Evolutionary conservation across 53 echinoderm and acorn worm genomes (phyloP).

Genomic region (Stichopus horrens): DNA sequence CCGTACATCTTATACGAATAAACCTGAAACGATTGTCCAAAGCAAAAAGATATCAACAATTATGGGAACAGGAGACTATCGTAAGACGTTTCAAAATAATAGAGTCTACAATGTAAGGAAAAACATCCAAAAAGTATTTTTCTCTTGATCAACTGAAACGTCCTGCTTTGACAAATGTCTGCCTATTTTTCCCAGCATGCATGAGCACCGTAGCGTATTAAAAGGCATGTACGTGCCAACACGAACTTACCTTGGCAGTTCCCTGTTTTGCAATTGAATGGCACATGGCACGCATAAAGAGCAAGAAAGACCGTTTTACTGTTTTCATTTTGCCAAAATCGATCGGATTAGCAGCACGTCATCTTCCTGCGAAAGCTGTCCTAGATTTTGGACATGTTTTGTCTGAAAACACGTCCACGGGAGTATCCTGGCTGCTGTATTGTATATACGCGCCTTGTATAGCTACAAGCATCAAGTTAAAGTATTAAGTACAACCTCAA

Average conservation of each 20-base stretch:
- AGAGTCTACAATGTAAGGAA: too few species aligned
- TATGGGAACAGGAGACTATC: too few species aligned
- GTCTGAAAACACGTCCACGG: neutral
- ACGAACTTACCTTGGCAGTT: neutral
- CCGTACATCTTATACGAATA: too few species aligned
- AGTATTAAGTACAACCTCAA: neutral
- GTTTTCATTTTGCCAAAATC: neutral
- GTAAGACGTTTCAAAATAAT: too few species aligned
- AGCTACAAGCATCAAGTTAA: neutral
- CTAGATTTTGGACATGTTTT: slow-evolving; percentile 1
- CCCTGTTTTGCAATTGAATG: neutral
- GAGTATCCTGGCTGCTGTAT: neutral
- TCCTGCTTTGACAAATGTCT: too few species aligned
- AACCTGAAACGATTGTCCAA: too few species aligned
- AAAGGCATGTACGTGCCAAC: neutral
- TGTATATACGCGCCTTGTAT: neutral
- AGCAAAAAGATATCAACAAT: too few species aligned
- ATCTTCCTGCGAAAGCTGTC: neutral
- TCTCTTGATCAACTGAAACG: too few species aligned
- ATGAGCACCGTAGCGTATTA: neutral
- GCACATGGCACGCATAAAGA: neutral
- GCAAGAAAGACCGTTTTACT: neutral
- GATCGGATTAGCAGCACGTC: neutral
- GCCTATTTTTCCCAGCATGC: too few species aligned
- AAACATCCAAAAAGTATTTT: too few species aligned